Conservation (phyloP, 2,113 vertebrate genomes). For the Rhinoderma darwinii region DNA sequence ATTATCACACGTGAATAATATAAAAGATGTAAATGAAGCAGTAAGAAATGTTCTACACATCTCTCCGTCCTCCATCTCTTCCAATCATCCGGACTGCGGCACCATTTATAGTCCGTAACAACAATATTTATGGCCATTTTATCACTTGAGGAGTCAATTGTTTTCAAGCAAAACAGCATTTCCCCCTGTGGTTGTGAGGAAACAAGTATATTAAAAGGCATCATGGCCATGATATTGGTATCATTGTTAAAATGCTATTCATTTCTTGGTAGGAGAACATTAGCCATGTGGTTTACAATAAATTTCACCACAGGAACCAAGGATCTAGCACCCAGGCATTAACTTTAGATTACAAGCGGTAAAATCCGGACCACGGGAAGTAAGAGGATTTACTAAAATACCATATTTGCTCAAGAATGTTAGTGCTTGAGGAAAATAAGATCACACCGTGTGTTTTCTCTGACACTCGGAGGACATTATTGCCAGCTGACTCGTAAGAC, state of each 20-base stretch:
- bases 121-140: neutral
- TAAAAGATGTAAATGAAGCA: too few species aligned
- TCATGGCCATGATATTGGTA: neutral
- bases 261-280: conserved; percentile 36
- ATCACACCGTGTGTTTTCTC: neutral
- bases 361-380: conserved; percentile 31
- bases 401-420: conserved; percentile 11
- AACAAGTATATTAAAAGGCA: neutral
- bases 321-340: conserved; percentile 43
- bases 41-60: neutral
- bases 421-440: neutral
- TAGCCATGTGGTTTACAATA: conserved; percentile 32
- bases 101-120: neutral
- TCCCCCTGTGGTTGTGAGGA: neutral
- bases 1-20: too few species aligned
- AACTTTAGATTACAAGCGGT: conserved; percentile 39
- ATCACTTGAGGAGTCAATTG: neutral
- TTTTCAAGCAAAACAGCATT: neutral
- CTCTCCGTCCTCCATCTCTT: neutral
- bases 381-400: conserved; percentile 44
- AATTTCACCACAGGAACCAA: conserved; percentile 48
- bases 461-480: neutral
- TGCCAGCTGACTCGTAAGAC: neutral
- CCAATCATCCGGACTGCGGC: neutral
- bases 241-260: conserved; percentile 32